Percentiles rank a stretch among this genome's conserved stretches.
phyloP scores from a whole-genome alignment of 2,113 vertebrate genomes.

The Acanthochromis polyacanthus region DNA sequence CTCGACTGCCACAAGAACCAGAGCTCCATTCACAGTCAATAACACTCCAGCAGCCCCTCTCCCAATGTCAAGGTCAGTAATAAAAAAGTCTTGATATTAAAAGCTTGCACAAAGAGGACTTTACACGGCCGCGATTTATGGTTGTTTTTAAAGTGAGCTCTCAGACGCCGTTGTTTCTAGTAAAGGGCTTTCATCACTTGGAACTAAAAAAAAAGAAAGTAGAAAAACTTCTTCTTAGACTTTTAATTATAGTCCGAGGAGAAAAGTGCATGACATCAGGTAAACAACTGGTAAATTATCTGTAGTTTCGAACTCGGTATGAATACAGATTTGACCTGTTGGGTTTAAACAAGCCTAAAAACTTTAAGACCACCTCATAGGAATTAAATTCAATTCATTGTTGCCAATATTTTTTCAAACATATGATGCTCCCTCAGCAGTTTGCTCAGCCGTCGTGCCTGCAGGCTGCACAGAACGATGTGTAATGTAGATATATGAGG shows the following conservation, averaged over 20 bases:
- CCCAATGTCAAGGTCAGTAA: conserved; percentile 51
- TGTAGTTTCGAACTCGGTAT: too few relatives aligned
- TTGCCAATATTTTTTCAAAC: background rate
- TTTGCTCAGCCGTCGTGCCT: background rate
- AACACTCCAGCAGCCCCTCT: conserved; percentile 32
- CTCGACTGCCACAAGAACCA: conserved; percentile 23
- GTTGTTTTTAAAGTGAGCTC: conserved; percentile 29
- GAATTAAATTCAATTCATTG: too few relatives aligned
- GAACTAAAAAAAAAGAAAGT: background rate
- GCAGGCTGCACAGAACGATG: conserved; percentile 11
- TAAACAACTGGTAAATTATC: background rate
- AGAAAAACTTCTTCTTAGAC: background rate
- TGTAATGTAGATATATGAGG: conserved; percentile 26
- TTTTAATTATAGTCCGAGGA: background rate
- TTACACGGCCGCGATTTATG: conserved; percentile 37
- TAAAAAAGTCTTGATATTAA: conserved; percentile 69
- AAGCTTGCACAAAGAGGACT: conserved; percentile 49
- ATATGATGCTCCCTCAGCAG: background rate
- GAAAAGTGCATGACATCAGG: background rate
- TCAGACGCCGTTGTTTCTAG: conserved; percentile 46
- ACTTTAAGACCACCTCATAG: too few relatives aligned
- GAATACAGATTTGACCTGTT: too few relatives aligned
- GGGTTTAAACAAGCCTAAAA: too few relatives aligned
- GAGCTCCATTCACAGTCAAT: conserved; percentile 37
- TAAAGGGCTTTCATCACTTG: conserved; percentile 16